Evolutionary conservation across 2,113 vertebrate genomes (phyloP).

Genomic region (Smithornis capensis): DNA sequence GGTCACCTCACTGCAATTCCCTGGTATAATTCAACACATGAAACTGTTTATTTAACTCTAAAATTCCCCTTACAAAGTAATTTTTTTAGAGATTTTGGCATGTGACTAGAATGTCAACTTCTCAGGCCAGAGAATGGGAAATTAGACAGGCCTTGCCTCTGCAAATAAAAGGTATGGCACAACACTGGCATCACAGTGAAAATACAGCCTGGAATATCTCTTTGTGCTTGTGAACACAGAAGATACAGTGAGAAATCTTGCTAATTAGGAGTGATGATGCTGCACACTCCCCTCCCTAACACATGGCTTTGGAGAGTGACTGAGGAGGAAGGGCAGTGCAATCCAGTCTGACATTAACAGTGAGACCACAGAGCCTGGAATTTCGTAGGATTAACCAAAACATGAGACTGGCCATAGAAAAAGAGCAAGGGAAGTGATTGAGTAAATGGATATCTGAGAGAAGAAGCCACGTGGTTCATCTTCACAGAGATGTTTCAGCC

Average conservation of each 20-base stretch:
- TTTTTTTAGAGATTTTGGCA: background rate
- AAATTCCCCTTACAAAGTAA: background rate
- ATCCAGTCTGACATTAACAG: background rate
- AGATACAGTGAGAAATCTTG: background rate
- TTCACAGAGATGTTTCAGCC: background rate
- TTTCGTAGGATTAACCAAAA: background rate
- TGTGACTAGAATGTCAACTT: background rate
- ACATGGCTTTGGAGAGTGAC: background rate
- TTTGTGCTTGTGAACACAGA: background rate
- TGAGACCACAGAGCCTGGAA: background rate
- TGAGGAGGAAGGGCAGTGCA: background rate
- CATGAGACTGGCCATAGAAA: background rate
- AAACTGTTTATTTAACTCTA: background rate
- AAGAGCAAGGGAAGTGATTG: background rate
- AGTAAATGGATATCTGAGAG: background rate
- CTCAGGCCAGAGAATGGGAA: rapidly evolving
- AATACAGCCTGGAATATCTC: background rate
- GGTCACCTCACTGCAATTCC: background rate
- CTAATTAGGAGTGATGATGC: background rate
- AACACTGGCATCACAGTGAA: background rate
- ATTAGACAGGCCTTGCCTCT: background rate
- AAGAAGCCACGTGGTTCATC: background rate
- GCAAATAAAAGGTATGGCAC: background rate
- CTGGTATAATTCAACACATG: background rate
- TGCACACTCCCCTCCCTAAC: background rate